Evolutionary conservation across 2,797 vertebrate genomes (phyloP), one percentile per base, ranked within the genome.

Genomic region (Spheniscus humboldti): DNA sequence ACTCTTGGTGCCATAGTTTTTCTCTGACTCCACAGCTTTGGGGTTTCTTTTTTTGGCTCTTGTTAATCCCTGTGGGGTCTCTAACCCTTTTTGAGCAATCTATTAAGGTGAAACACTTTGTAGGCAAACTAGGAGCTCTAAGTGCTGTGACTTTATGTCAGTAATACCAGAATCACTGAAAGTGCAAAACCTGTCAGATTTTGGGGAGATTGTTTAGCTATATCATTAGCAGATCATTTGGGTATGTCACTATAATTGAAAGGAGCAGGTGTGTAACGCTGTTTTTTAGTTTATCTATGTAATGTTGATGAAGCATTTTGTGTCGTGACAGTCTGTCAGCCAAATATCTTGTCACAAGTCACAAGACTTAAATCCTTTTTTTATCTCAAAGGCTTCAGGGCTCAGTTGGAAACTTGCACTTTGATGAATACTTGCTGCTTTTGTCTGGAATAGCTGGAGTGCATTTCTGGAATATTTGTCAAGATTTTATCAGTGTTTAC

Each of bases 401-500:
- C 88, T 94, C 85, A 5, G 77, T 69, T 97, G 94, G 91, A 95
- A 95, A 94, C 86, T 92, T 85, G 47, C 83, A 68, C 94, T 96
- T 96, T 95, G 93, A 97, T 94, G 89, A 93, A 96, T 96, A 94
- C 90, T 94, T 80, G 56, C 88, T 94, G 92, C 92, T 80, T 98
- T 98, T 98, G 97, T 98, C 97, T 97, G 93, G 92, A 89, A 96
- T 97, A 94, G 98, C 96, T 94, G 96, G 97, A 94, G 97, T 98
- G 96, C 98, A 97, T 98, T 98, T 98, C 98, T 98, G 88, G 97
- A 98, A 98, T 99, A 98, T 98, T 98, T 98, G 89, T 95, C 71
- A 96, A 98, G 98, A 99, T 99, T 93, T 97, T 98, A 99, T 98
- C 98, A 97, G 86, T 95, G 94, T 97, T 97, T 97, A 86, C 91